Conservation (phyloP, 2,797 vertebrate genomes). For the Brotula barbata region DNA sequence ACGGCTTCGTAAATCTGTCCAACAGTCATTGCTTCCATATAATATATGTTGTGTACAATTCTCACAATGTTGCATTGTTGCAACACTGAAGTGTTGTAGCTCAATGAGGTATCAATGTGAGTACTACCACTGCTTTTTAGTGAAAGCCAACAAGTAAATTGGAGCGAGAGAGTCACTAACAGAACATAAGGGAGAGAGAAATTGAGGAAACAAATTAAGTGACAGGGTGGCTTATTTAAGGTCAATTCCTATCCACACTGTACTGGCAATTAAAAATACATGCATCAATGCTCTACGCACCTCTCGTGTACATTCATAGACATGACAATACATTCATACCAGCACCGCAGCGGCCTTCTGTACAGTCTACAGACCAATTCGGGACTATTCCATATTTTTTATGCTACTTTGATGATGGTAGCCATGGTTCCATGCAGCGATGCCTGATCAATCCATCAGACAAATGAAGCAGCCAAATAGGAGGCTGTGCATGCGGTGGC, state of each 20-base stretch:
- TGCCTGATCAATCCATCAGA: conserved; percentile 57
- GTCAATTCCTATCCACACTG: conserved; percentile 63
- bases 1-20: too few relatives aligned
- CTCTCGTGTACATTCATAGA: conserved; percentile 50
- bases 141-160: conserved; percentile 66
- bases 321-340: conserved; percentile 53
- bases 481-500: conserved; percentile 44
- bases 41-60: conserved; percentile 11
- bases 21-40: conserved; percentile 1
- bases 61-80: conserved; percentile 45
- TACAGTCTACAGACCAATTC: conserved; percentile 12
- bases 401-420: conserved; percentile 19
- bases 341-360: conserved; percentile 31
- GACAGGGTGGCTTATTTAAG: conserved; percentile 71
- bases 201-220: conserved; percentile 69
- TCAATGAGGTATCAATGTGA: conserved; percentile 71
- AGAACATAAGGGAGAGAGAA: background rate
- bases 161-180: conserved; percentile 38
- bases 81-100: conserved; percentile 65
- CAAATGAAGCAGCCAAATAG: conserved; percentile 52
- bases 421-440: conserved; percentile 36
- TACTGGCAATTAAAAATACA: conserved; percentile 87
- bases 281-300: conserved; percentile 72
- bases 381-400: conserved; percentile 28
- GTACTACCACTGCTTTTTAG: conserved; percentile 71